phyloP scores from a whole-genome alignment of 2,888 invertebrate genomes.

The Pristionchus entomophagus region DNA sequence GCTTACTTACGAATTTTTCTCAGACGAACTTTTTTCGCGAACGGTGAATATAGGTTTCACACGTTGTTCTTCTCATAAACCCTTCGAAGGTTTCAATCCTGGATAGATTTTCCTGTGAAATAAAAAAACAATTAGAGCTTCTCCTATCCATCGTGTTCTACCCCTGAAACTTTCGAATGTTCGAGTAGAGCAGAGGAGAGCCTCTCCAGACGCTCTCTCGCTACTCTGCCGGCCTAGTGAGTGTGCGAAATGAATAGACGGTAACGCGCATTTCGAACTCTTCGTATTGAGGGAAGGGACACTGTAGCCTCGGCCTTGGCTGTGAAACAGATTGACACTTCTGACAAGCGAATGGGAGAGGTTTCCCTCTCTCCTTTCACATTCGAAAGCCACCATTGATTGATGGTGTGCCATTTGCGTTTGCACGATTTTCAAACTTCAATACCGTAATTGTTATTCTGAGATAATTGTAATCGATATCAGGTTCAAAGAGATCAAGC shows the following conservation, averaged over 20 bases:
- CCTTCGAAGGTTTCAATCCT: no score
- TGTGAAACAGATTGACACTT: slow-evolving; percentile 22
- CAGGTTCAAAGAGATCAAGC: background rate
- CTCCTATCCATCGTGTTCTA: no score
- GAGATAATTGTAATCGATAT: background rate
- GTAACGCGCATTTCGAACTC: background rate
- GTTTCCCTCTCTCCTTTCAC: background rate
- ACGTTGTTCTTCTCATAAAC: no score
- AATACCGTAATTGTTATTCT: background rate
- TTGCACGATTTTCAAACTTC: background rate
- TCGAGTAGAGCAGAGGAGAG: background rate
- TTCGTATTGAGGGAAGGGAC: background rate
- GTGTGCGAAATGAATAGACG: background rate
- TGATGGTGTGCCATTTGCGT: no score
- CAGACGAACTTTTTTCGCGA: no score
- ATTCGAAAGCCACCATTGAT: background rate
- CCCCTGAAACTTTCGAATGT: slow-evolving; percentile 19
- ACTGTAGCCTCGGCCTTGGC: slow-evolving; percentile 21
- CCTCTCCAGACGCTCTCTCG: background rate
- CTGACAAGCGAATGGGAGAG: slow-evolving; percentile 22
- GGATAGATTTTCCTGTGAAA: no score
- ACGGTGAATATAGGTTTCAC: no score
- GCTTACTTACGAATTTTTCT: no score
- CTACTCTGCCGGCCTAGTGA: no score
- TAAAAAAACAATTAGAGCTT: no score